Percentiles rank a stretch among this genome's conserved stretches.
Conservation (phyloP, 2,888 invertebrate genomes). For the Deilephila porcellus region DNA sequence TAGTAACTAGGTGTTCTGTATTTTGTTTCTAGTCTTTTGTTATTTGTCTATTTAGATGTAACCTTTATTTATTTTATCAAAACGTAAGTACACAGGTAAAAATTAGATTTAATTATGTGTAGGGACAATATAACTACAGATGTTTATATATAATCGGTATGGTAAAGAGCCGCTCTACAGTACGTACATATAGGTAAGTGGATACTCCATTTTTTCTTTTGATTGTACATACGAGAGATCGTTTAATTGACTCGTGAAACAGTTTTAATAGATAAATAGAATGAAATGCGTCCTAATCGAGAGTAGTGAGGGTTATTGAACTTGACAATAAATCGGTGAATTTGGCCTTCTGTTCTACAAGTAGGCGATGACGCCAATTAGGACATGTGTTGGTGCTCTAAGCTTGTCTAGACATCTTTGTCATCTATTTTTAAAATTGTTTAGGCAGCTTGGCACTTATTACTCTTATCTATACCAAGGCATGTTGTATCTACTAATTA, state of each 20-base stretch:
- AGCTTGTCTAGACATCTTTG: slow-evolving; percentile 43
- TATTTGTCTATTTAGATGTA: too few relatives aligned
- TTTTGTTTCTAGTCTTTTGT: too few relatives aligned
- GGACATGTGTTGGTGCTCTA: slow-evolving; percentile 38
- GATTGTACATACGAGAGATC: slow-evolving; percentile 15
- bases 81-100: too few relatives aligned
- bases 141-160: too few relatives aligned
- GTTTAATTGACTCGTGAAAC: slow-evolving; percentile 23
- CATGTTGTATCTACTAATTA: neutral
- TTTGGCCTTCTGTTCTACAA: slow-evolving; percentile 51
- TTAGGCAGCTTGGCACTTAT: slow-evolving; percentile 8
- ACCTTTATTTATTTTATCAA: too few relatives aligned
- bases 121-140: too few relatives aligned
- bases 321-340: slow-evolving; percentile 57
- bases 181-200: neutral
- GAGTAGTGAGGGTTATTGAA: slow-evolving; percentile 57
- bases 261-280: slow-evolving; percentile 43
- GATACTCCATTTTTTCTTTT: slow-evolving; percentile 16
- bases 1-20: too few relatives aligned
- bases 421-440: slow-evolving; percentile 33
- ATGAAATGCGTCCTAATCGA: slow-evolving; percentile 51
- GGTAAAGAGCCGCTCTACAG: too few relatives aligned
- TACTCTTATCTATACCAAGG: slow-evolving; percentile 14
- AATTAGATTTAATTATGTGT: too few relatives aligned
- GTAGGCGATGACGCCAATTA: slow-evolving; percentile 47